Evolutionary conservation across 2,113 vertebrate species (phyloP).

Genomic region (Hippopotamus amphibius): DNA sequence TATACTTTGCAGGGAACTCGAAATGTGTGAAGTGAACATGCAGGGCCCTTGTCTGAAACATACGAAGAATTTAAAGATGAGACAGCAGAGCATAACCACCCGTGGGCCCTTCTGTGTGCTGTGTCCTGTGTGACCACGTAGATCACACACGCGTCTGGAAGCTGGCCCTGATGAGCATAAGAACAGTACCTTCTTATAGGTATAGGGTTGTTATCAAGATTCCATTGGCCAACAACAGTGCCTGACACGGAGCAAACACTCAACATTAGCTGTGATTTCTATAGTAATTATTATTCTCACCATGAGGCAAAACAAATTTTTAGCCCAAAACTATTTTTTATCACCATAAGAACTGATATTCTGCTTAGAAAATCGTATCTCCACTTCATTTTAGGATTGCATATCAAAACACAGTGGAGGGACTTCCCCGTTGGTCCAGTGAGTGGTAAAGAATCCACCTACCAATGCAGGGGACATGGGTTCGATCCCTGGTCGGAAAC

Average conservation of each 20-base stretch:
- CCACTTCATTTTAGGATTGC: neutral
- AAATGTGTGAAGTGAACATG: neutral
- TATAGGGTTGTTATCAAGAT: neutral
- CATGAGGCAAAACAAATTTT: neutral
- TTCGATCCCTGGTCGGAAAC: too few species aligned
- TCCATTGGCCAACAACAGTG: neutral
- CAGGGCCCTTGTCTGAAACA: neutral
- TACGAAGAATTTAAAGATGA: neutral
- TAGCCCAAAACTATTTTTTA: neutral
- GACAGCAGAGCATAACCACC: neutral
- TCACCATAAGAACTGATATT: neutral
- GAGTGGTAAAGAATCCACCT: too few species aligned
- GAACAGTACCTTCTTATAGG: neutral
- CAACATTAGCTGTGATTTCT: neutral
- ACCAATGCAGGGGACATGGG: too few species aligned
- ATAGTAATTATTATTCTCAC: neutral
- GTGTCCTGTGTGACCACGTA: neutral
- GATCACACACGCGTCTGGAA: rapidly evolving
- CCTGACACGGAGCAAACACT: neutral
- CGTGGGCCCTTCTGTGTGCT: rapidly evolving
- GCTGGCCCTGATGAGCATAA: neutral
- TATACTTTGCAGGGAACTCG: neutral
- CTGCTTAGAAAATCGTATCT: neutral
- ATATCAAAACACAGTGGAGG: neutral
- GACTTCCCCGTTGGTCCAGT: too few species aligned